Base-by-base conservation (phyloP, 2,888 invertebrate species). In the Allolobophora icterica region DNA sequence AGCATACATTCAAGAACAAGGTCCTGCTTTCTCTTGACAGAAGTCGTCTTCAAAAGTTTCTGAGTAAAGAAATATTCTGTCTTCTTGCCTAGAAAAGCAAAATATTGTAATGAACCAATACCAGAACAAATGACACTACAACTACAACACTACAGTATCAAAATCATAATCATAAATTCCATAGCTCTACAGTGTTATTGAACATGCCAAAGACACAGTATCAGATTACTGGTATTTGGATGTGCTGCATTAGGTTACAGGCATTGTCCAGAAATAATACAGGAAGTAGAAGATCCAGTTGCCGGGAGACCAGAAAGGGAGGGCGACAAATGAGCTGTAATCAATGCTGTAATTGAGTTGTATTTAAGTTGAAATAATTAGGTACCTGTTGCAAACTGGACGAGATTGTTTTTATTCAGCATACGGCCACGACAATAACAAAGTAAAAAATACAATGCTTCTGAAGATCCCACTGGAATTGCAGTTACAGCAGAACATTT, bases 31-130 rank as follows among this genome's bases (percentile, higher is more conserved):
- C 98, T 97, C 95, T 97, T 98, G 35, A 99, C 98, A 94, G 98
- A 98, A 89, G 97, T 97, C 94, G 97, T 97, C 96, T 98, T 98
- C 93, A 98, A 97, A 90, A 99, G 96, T 87, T 97, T 97, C 95
- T 98, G 99, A 15, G 97, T 97, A 96, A 99, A 99, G 92, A 97
- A 97, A 95, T 98, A 99, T 30, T 97, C 97, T 71, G 99, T 98
- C 96, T 99, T 99, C 92, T 99, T 98, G 96, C 98, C 99, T 97
- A 95, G n/a, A 34, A n/a, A 40, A 89, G 1, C 3, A 40, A 35
- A n/a, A 45, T 35, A 52, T n/a, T 6, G 21, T 45, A 52, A 40
- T 17, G 19, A 89, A 35, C 1, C 40, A 89, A n/a, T n/a, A 35
- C 13, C 1, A 34, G 30, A 89, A 30, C 89, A 89, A 89, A 4